Evolutionary conservation across 1,140 invertebrate genomes (phyloP), one percentile per base, ranked within the genome.

Genomic region (Sminthurinus signatus): DNA sequence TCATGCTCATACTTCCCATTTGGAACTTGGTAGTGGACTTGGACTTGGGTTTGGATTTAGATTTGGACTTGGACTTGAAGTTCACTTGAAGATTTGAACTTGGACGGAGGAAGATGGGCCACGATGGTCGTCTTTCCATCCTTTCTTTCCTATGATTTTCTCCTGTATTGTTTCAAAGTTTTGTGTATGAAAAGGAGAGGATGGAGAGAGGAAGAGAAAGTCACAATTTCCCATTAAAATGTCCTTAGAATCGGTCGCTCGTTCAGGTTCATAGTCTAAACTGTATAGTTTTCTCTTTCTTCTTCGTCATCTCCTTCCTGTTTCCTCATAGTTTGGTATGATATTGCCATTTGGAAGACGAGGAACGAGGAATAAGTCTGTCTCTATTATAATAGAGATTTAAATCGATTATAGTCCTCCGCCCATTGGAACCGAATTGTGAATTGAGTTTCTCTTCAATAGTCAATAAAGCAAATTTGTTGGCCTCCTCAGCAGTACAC

Each of bases 391-490:
- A 64, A 59, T 59, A 42, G 62, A 64, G 62, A 64, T 51, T 64
- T 58, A 51, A 64, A 64, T 64, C 62, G 56, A 64, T 64, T 59
- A 64, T 57, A 56, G 48, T 17, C 44, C 44, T 46, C 25, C 44
- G 46, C 25, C 46, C 29, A 51, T 50, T 43, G 27, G 28, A 29
- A 17, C 19, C 19, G 15, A 44, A n/a, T n/a, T n/a, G n/a, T n/a
- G n/a, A n/a, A 54, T 50, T 19, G 15, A 50, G 10, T 48, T 60
- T 42, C 48, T 46, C 21, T 43, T 31, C n/a, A 28, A 21, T 25
- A 62, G 60, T 62, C 50, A 54, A 62, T 62, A 62, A 23, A 61
- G 59, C 51, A 62, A 62, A 62, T 62, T 62, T 62, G 44, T 50
- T 62, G 51, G 60, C 28, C 27, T 52, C 50, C 2, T n/a, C n/a